Conservation (phyloP, 1,140 invertebrate species). For the Caenorhabditis inopinata region DNA sequence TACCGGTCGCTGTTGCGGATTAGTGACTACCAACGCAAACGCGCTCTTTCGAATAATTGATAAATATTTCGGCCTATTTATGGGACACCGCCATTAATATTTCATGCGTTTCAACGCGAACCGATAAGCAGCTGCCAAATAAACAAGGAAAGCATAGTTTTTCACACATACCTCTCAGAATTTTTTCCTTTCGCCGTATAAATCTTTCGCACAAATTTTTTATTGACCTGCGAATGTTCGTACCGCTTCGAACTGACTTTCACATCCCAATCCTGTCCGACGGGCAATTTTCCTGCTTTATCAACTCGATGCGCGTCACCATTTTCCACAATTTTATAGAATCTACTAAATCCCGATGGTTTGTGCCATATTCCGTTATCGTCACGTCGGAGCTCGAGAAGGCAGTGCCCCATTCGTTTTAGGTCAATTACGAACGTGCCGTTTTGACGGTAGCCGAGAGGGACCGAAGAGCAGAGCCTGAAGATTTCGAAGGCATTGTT, state of each 20-base stretch:
- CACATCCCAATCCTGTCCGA: background rate
- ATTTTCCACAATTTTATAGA: background rate
- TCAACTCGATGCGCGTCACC: background rate
- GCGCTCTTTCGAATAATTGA: too few relatives aligned
- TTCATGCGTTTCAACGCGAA: too few relatives aligned
- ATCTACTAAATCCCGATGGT: background rate
- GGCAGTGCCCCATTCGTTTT: background rate
- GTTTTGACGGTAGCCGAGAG: background rate
- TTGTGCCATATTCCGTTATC: background rate
- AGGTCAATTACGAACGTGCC: background rate
- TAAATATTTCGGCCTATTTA: too few relatives aligned
- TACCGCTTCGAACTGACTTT: background rate
- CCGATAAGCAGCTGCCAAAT: too few relatives aligned
- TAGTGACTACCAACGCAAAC: too few relatives aligned
- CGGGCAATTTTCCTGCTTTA: background rate
- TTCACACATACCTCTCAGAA: background rate
- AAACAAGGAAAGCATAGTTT: too few relatives aligned
- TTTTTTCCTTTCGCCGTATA: background rate
- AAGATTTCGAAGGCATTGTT: too few relatives aligned
- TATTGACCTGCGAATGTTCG: background rate
- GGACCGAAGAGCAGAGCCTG: constrained; percentile 5
- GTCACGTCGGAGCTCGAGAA: background rate
- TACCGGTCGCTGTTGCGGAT: too few relatives aligned
- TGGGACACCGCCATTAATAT: too few relatives aligned
- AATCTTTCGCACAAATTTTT: constrained; percentile 9